These are phyloP conservation scores for Anaspis maculata DNA, from an alignment of 2,888 invertebrate species.

Conservation along the genomic window DNA sequence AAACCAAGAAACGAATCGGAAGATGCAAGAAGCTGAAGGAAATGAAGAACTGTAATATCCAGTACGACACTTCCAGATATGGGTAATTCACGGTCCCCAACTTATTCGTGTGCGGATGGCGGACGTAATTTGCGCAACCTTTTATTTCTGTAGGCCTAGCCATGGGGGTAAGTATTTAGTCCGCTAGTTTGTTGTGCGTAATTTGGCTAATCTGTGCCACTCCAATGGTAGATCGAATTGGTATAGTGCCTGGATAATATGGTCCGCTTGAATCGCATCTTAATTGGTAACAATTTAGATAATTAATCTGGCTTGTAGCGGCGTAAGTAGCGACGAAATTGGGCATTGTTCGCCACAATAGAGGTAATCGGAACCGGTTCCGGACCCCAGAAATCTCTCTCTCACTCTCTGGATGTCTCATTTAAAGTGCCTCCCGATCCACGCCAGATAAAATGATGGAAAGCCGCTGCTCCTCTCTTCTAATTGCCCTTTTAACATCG, in stretches of 20 bases:
- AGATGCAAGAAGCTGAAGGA: too few species aligned
- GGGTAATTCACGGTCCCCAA: too few species aligned
- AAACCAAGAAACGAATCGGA: too few species aligned
- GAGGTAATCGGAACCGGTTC: conserved; percentile 43
- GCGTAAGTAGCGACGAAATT: conserved; percentile 41
- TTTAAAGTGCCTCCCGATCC: conserved; percentile 33
- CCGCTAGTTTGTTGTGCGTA: too few species aligned
- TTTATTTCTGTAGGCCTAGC: too few species aligned
- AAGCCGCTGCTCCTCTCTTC: conserved; percentile 26
- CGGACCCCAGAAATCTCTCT: conserved; percentile 35
- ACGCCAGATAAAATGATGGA: conserved; percentile 22
- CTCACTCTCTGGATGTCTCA: conserved; percentile 29
- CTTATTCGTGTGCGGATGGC: too few species aligned
- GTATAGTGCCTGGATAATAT: conserved; percentile 33
- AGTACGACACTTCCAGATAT: too few species aligned
- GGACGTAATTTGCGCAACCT: too few species aligned
- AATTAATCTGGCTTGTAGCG: conserved; percentile 43
- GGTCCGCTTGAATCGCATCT: conserved; percentile 45
- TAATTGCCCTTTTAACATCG: conserved; percentile 32
- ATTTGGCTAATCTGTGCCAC: too few species aligned
- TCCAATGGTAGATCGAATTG: conserved; percentile 10
- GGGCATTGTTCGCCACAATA: conserved; percentile 44
- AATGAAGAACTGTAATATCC: too few species aligned
- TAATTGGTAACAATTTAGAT: conserved; percentile 50
- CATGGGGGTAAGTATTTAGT: too few species aligned